Base-by-base conservation (phyloP, 2,888 invertebrate species). In the Epiperipatus broadwayi region DNA sequence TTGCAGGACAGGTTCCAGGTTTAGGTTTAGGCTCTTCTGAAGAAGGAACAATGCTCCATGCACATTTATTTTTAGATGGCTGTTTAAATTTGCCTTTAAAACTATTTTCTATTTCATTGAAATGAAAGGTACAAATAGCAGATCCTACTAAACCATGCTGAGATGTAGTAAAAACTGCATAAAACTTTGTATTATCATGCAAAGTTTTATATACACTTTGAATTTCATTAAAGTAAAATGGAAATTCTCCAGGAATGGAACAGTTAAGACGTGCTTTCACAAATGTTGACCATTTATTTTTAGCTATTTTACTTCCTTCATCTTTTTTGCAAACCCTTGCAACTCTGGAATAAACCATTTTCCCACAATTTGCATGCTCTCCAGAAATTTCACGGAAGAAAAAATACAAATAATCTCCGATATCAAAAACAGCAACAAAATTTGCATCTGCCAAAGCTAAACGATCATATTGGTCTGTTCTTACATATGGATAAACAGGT, bases 141-240 rank as follows among this genome's bases (percentile, higher is more conserved):
- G 91, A 91, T 2, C 93, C 89, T 73, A 84, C 80, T 48, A 93
- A 69, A 1, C 91, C 91, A 49, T 87, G n/a, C n/a, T n/a, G n/a
- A n/a, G 87, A 84, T 2, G 91, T 93, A 7, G 89, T 89, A 62
- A 93, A 93, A 22, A 85, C 83, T 20, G 87, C 91, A 60, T 91
- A 93, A 66, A 93, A 89, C 50, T 77, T 49, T 10, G 73, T 77
- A 57, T 84, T 78, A 53, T 87, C 85, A 2, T 75, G 79, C 1
- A 85, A 84, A 28, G 87, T 75, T 64, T 83, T 83, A 67, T 85
- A 89, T 56, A 91, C 83, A 55, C 85, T 85, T 65, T 91, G 89
- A 57, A 93, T 87, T 67, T 91, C 91, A 64, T 95, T 87, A 70
- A 95, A 95, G 64, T 93, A 91, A 67, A 93, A 95, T 1, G 93